Evolutionary conservation across 2,888 invertebrate genomes (phyloP).

Genomic region (Apodemia zela): DNA sequence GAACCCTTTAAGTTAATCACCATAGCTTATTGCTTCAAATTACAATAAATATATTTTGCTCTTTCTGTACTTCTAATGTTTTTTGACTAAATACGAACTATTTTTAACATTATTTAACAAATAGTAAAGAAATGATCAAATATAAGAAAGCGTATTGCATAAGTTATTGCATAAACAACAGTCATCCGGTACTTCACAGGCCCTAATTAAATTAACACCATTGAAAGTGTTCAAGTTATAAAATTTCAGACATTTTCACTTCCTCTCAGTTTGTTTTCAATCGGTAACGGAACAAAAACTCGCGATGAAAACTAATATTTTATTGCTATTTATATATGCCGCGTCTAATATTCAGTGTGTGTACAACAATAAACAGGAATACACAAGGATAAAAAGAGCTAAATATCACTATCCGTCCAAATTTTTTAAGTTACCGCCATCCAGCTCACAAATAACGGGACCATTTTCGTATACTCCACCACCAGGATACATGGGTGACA

Average conservation of each 20-base stretch:
- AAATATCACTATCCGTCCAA: slow-evolving; percentile 56
- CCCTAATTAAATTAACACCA: slow-evolving; percentile 66
- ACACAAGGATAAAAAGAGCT: slow-evolving; percentile 54
- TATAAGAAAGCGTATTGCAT: slow-evolving; percentile 35
- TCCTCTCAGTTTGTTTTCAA: slow-evolving; percentile 53
- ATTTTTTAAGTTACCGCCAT: slow-evolving; percentile 54
- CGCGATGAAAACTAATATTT: slow-evolving; percentile 21
- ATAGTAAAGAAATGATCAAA: slow-evolving; percentile 11
- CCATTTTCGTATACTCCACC: slow-evolving; percentile 60
- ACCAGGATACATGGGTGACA: slow-evolving; percentile 44
- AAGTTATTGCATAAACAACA: slow-evolving; percentile 38
- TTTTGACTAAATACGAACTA: background rate
- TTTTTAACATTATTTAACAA: background rate
- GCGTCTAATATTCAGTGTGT: slow-evolving; percentile 43
- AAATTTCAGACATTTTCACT: slow-evolving; percentile 50
- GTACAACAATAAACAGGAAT: slow-evolving; percentile 30
- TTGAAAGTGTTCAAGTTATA: slow-evolving; percentile 69
- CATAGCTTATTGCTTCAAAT: no score
- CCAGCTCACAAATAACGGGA: slow-evolving; percentile 42
- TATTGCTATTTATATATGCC: slow-evolving; percentile 37
- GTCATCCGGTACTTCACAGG: slow-evolving; percentile 33
- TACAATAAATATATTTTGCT: no score
- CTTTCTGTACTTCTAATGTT: no score
- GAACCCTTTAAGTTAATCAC: no score
- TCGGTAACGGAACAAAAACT: slow-evolving; percentile 13